Base-by-base conservation (phyloP, 37 sponge, comb jelly and placozoan genomes). In the Eunapius fragilis region DNA sequence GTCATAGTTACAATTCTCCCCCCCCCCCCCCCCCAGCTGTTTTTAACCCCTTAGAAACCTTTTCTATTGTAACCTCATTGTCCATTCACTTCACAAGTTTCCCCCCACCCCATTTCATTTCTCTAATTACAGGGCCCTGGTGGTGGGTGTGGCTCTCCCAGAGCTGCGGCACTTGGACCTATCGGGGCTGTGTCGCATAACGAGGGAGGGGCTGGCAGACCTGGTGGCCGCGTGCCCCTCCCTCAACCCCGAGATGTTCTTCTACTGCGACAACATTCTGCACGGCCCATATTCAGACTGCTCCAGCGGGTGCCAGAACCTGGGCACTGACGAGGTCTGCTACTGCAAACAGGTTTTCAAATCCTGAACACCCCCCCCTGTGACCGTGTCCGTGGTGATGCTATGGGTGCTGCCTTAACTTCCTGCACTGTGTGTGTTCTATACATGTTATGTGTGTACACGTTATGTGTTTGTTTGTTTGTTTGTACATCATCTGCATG, bases 221-320 rank as follows among this genome's bases (percentile, higher is more conserved):
- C 84, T 91, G 19, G 82, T 88, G 23, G 30, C 85, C 0, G 70
- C 58, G 45, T 93, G 91, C 67, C 89, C 91, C 31, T 6, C 48
- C n/a, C 89, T 96, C 27, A 68, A 78, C 12, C 94, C 93, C 11
- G 96, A 96, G 74, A 37, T 87, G 19, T 82, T 96, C 25, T 94
- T 82, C 87, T 96, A 96, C 84, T 96, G 96, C 68, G 96, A 96
- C 77, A 91, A 96, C 87, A 91, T 93, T 79, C 31, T 49, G 71
- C 77, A 91, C 32, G 96, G 96, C 25, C 96, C 96, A 37, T 93
- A 86, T 69, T 26, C 89, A 25, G 80, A 79, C 19, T 67, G 47
- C 36, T 89, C 96, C 73, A 93, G 85, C 79, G 96, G 96, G 35
- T 96, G 96, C 68, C 85, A 78, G 76, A 96, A 91, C 70, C 67